Conservation (phyloP, 2,888 invertebrate genomes). For the Neoaliturus tenellus region DNA sequence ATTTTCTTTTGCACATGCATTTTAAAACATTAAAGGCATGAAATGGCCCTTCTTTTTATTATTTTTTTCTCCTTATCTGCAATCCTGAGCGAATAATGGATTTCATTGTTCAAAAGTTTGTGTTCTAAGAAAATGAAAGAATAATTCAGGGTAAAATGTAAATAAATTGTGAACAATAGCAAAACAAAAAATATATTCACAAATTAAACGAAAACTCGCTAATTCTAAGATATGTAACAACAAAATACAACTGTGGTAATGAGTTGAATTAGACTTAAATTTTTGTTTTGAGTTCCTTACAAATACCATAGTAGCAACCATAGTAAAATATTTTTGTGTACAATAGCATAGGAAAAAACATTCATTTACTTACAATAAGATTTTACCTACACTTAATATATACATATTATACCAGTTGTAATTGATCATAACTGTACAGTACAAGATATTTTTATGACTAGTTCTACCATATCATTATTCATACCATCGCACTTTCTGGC, state of each 20-base stretch:
- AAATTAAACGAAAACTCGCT: neutral
- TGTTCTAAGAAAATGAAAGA: no score
- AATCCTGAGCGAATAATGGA: no score
- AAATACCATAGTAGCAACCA: constrained; percentile 12
- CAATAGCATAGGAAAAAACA: neutral
- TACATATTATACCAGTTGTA: neutral
- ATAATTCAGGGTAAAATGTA: no score
- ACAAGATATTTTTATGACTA: neutral
- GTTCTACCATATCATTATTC: neutral
- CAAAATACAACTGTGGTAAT: neutral
- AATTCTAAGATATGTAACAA: constrained; percentile 2
- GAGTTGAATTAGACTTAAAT: neutral
- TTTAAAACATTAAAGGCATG: no score
- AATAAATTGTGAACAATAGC: neutral
- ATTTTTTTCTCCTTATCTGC: no score
- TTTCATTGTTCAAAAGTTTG: no score
- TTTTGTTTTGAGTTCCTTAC: neutral
- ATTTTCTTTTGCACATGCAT: no score
- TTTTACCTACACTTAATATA: neutral
- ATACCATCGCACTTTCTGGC: neutral
- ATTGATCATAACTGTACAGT: neutral
- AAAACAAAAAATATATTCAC: constrained; percentile 20
- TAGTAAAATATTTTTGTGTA: constrained; percentile 7
- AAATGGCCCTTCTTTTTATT: no score
- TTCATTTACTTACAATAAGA: neutral